Evolutionary conservation across 2,113 vertebrate species (phyloP), one percentile per base, ranked within the genome.

Genomic region (Triplophysa tibetana): DNA sequence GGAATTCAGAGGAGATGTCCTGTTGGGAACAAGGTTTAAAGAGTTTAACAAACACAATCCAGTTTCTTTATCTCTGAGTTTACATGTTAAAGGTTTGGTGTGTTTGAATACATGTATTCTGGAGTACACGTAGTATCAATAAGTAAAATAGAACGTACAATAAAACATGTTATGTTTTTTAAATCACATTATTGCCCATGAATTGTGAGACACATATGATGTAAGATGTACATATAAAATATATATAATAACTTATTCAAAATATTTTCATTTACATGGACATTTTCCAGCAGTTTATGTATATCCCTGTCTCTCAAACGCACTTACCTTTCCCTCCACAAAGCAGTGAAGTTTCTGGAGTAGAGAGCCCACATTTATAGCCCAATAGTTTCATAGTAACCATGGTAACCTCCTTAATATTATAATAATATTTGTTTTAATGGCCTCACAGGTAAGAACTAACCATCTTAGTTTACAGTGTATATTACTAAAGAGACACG

Each of bases 241-340:
- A 19, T 17, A 19, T 16, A 8, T 16, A 33, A 26, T 24, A 16
- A 61, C 8, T 12, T 2, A 14, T 26, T 19, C 12, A 19, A 24
- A 8, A 56, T 56, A 19, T 56, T 56, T 56, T 56, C 5, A n/a
- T 17, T 8, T 17, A 19, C 17, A 56, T 56, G 52, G 16, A n/a
- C 14, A 56, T 19, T n/a, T 56, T 17, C 2, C 1, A 14, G 14
- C 17, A 7, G 16, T 19, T 17, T 4, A 17, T 54, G 4, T 54
- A 19, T 54, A 19, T 56, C 17, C 4, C 52, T 8, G 17, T 12
- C 23, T 70, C 26, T 62, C 4, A 63, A n/a, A 17, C 12, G 16
- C 8, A 63, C 77, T 70, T 79, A 72, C 77, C 68, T 79, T 52
- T 79, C 41, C 29, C 48, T 17, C 24, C 12, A 52, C 8, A 11